Evolutionary conservation across 30 jellyfish, hydroid and myxozoan genomes (phyloP), one percentile per base, ranked within the genome.

Genomic region (Euphysa ruthae): DNA sequence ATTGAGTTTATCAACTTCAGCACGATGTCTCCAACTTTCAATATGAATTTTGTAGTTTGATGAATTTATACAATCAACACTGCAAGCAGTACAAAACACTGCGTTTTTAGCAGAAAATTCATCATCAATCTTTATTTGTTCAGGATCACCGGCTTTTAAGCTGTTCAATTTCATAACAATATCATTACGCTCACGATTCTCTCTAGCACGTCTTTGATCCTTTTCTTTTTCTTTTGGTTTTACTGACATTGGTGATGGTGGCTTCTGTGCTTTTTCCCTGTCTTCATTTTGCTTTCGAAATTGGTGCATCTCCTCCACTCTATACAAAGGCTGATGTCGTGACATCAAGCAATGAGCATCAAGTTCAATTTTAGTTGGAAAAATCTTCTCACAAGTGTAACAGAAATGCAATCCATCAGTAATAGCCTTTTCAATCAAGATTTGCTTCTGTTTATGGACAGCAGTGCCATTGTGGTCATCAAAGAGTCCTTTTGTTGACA

Each of bases 1-100:
- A 34, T 42, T 72, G 51, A 32, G 55, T 43, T 70, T 71, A 49
- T 85, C 93, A 20, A 57, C 78, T 21, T 75, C 96, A 20, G 96
- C 94, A 33, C 93, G 71, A 68, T 85, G 96, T 27, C 93, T 66
- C 96, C 96, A 85, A 61, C 93, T 85, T 28, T 77, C 92, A 26
- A 57, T 49, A 33, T 85, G 96, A 19, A 74, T 61, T 58, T 73
- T 63, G 65, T 35, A 46, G 27, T 85, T 85, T 0, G 92, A 61
- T 3, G 32, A 42, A 43, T 71, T 85, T 71, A 78, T 1, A 58
- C 96, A 85, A 34, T 85, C 96, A 13, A 77, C 92, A 28, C 71
- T 49, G 63, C 94, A 85, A 12, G 73, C 79, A 7, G 58, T 63
- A 51, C 96, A 78, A 66, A 49, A 85, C 49, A 15, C 60, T 46